Evolutionary conservation across 2,113 vertebrate species (phyloP), one percentile per base, ranked within the genome.

Genomic region (Pagrus major): DNA sequence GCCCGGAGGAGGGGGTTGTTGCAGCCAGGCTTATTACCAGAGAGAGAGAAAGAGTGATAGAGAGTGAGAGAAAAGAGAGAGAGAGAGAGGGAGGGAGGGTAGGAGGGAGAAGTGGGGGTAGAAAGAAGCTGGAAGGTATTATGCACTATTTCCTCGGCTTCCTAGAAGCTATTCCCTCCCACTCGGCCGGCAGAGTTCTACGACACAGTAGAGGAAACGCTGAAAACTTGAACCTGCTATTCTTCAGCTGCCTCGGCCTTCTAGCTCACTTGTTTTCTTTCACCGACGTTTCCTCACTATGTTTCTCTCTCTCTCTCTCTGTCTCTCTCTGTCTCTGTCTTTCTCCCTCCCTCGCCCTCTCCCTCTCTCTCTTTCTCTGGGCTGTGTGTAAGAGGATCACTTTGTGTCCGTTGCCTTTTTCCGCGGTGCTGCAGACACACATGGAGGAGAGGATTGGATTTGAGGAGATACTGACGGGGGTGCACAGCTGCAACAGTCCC

Each of bases 121-220:
- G 88, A 88, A 89, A 90, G 91, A 93, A 92, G 92, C 84, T 93
- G 90, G 92, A 95, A 96, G 94, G 96, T 96, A 97, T 96, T 97
- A 95, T 96, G 95, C 94, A 93, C 94, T 93, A 91, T 97, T 97
- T 97, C 95, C 96, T 96, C 87, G 93, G 92, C 94, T 93, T 92
- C 92, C 94, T 93, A 68, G 92, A 94, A 86, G 94, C 94, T 94
- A 94, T 96, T 96, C 96, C 96, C 96, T 96, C 96, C 96, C 96
- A 95, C 96, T 93, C 67, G 51, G 90, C 76, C 85, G 91, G 94
- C 86, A 58, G 92, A 94, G 92, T 94, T 94, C 91, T 93, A 92
- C 92, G 87, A 93, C 95, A 85, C 95, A 94, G 91, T 90, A 37
- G 72, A 90, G 90, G 87, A 88, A 93, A 93, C 39, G 81, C 85